Evolutionary conservation across 2,888 invertebrate species (phyloP).

Genomic region (Chaetogeoica ovagalla): DNA sequence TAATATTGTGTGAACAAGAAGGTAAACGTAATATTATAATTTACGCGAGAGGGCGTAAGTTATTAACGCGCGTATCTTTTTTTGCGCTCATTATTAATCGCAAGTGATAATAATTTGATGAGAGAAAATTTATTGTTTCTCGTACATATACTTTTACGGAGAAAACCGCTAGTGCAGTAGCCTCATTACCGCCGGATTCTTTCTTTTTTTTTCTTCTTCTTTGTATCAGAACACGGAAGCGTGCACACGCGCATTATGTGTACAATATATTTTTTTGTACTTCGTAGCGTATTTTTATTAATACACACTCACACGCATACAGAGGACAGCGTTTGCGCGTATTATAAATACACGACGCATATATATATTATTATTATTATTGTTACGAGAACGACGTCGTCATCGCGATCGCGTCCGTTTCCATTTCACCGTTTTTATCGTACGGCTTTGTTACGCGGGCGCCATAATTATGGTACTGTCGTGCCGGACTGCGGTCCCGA

Average conservation of each 20-base stretch:
- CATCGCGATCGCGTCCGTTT: not conserved
- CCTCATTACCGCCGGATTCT: not conserved
- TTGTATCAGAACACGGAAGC: conserved; percentile 38
- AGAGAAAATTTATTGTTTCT: not conserved
- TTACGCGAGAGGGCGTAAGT: no score
- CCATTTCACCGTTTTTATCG: conserved; percentile 13
- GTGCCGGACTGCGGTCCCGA: conserved; percentile 20
- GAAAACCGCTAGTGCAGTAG: not conserved
- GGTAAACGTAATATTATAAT: no score
- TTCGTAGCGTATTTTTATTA: not conserved
- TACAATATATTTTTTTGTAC: not conserved
- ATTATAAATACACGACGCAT: conserved; percentile 12
- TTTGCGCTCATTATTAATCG: no score
- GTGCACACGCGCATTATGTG: not conserved
- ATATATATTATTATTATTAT: not conserved
- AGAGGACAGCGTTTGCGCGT: not conserved
- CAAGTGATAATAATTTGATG: not conserved
- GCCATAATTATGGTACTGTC: conserved; percentile 33
- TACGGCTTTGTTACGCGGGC: conserved; percentile 38
- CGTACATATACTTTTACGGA: no score
- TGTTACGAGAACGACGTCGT: conserved; percentile 26
- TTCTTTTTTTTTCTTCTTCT: not conserved
- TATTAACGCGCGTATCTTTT: no score
- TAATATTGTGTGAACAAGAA: no score
- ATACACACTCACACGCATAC: not conserved